A percentile compares a stretch with the other conserved stretches of the same genome.
Conservation (phyloP, 2,888 invertebrate genomes). For the Noctua janthina region DNA sequence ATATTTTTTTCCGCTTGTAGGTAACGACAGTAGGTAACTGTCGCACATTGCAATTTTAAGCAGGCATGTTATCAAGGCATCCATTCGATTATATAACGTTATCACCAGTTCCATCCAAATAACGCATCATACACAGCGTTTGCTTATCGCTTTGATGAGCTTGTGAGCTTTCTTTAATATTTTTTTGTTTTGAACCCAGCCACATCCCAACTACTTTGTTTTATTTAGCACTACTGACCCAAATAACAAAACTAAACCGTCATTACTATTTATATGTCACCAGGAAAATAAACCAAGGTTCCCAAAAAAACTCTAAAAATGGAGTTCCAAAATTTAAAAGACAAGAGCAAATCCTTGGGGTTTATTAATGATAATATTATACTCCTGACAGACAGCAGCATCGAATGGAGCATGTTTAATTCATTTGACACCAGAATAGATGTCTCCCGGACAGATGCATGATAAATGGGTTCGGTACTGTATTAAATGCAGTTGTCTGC, state of each 20-base stretch:
- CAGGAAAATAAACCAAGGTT: constrained; percentile 58
- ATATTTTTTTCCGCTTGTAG: background rate
- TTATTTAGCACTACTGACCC: constrained; percentile 21
- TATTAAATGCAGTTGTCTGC: constrained; percentile 86
- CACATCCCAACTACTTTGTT: background rate
- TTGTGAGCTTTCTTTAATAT: background rate
- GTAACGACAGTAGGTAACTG: too few relatives aligned
- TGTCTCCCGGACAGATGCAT: constrained; percentile 69
- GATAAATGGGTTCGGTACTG: constrained; percentile 75
- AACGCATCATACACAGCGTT: background rate
- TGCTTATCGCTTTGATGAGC: background rate
- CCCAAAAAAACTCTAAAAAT: constrained; percentile 33
- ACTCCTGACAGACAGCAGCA: constrained; percentile 72
- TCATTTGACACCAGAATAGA: constrained; percentile 81
- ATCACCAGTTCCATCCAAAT: background rate
- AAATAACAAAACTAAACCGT: constrained; percentile 26
- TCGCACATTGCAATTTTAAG: background rate
- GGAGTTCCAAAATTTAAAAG: constrained; percentile 33
- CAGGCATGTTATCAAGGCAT: background rate
- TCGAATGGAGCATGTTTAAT: constrained; percentile 75
- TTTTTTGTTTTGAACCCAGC: background rate
- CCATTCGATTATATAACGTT: background rate
- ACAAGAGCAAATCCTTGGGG: constrained; percentile 68
- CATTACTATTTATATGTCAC: constrained; percentile 63
- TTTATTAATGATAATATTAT: constrained; percentile 86